Conservation (phyloP, 1,140 invertebrate genomes). For the Spodoptera frugiperda region DNA sequence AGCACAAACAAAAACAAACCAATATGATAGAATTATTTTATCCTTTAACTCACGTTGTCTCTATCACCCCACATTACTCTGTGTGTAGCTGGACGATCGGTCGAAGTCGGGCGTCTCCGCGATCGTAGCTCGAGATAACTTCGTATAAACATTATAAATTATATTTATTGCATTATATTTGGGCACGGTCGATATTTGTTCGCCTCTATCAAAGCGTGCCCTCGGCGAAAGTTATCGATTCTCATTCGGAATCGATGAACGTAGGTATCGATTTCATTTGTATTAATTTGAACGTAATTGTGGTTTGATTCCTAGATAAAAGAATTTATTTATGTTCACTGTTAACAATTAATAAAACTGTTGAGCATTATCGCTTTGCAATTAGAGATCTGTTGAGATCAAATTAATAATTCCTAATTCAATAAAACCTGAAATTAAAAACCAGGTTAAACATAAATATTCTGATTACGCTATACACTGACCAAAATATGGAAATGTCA, state of each 20-base stretch:
- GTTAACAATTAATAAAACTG: neutral
- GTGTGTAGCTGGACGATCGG: conserved; percentile 47
- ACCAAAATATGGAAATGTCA: too few relatives aligned
- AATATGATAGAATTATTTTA: too few relatives aligned
- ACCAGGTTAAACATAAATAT: too few relatives aligned
- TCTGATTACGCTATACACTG: too few relatives aligned
- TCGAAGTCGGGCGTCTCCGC: conserved; percentile 70
- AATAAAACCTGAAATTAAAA: too few relatives aligned
- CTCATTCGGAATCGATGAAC: conserved; percentile 31
- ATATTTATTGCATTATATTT: conserved; percentile 84
- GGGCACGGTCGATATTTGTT: conserved; percentile 75
- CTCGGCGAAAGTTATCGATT: conserved; percentile 49
- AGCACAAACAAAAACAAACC: too few relatives aligned
- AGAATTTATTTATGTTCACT: neutral
- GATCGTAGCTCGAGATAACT: conserved; percentile 75
- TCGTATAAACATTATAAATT: conserved; percentile 82
- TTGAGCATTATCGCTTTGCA: too few relatives aligned
- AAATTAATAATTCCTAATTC: too few relatives aligned
- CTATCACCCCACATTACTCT: conserved; percentile 59
- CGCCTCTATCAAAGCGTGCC: conserved; percentile 75
- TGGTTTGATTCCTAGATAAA: conserved; percentile 8
- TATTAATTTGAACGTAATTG: conserved; percentile 32
- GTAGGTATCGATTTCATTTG: conserved; percentile 43
- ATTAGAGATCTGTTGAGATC: too few relatives aligned
- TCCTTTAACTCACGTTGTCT: conserved; percentile 14